Conservation (phyloP, 2,113 vertebrate species). For the Chaetodon trifascialis region DNA sequence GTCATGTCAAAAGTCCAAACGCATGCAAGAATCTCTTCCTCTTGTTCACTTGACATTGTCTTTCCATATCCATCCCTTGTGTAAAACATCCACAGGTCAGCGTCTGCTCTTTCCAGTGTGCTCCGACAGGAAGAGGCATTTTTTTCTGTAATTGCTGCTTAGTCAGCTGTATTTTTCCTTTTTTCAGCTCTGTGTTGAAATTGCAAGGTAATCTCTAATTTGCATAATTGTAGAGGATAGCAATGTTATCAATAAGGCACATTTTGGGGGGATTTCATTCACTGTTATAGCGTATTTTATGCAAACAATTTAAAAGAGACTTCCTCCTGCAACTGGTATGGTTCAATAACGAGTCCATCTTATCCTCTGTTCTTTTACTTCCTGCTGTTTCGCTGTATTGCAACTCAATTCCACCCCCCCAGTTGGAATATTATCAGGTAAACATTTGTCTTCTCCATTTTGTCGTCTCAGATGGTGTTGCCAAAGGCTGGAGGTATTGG, state of each 20-base stretch:
- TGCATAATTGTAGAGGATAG: neutral
- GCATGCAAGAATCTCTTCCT: neutral
- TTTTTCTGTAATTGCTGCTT: neutral
- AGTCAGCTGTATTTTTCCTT: neutral
- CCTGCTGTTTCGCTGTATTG: neutral
- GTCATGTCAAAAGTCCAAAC: constrained; percentile 38
- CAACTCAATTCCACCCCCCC: constrained; percentile 17
- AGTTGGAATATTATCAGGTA: constrained; percentile 18
- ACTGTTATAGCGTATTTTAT: neutral
- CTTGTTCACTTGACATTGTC: constrained; percentile 33
- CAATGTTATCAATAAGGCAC: neutral
- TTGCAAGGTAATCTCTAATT: neutral
- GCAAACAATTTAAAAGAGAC: neutral
- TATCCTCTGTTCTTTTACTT: constrained; percentile 4
- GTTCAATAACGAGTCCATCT: constrained; percentile 1
- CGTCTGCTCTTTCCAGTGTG: constrained; percentile 23
- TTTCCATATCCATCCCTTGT: constrained; percentile 12
- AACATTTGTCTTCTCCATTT: constrained; percentile 19
- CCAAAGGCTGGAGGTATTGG: constrained; percentile 24
- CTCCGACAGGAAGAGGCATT: neutral
- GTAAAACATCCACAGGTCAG: constrained; percentile 43
- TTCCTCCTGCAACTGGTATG: neutral
- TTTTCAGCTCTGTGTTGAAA: neutral
- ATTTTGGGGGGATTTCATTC: neutral
- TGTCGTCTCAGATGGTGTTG: constrained; percentile 11